Percentiles rank a stretch among this genome's conserved stretches.
Conservation (phyloP, 2,888 invertebrate genomes). For the Leptothorax acervorum region DNA sequence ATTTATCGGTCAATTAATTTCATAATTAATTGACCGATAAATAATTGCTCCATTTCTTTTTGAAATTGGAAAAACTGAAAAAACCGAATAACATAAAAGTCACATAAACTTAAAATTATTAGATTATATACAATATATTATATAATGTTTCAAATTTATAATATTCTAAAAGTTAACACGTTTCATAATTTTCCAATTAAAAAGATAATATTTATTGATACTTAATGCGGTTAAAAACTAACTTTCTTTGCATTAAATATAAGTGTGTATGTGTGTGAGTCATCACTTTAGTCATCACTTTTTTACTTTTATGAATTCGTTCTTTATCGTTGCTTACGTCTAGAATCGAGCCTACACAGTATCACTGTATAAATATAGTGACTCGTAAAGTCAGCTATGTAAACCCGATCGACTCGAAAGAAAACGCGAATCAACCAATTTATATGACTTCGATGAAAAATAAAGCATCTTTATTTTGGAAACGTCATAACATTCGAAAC, state of each 20-base stretch:
- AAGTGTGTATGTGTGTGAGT: neutral
- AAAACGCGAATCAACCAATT: neutral
- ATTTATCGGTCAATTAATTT: no score
- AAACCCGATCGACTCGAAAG: neutral
- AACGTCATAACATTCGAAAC: neutral
- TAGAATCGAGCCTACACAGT: slow-evolving; percentile 5
- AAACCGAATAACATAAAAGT: neutral
- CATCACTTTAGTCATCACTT: neutral
- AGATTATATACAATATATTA: neutral
- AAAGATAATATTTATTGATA: slow-evolving; percentile 9
- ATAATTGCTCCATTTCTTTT: neutral
- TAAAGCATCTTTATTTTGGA: neutral
- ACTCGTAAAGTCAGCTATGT: slow-evolving; percentile 3
- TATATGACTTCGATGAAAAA: neutral
- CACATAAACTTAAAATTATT: neutral
- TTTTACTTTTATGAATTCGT: neutral
- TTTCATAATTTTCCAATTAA: neutral
- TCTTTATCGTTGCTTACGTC: slow-evolving; percentile 3
- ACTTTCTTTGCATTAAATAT: neutral
- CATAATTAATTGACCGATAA: neutral
- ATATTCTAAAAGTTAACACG: neutral
- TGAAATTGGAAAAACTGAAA: neutral
- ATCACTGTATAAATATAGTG: slow-evolving; percentile 33
- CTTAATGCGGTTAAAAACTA: neutral
- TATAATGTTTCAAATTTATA: neutral